A percentile compares a stretch with the other conserved stretches of the same genome.
phyloP scores from a whole-genome alignment of 30 jellyfish, hydroid and myxozoan species.

The Aurelia sp. region DNA sequence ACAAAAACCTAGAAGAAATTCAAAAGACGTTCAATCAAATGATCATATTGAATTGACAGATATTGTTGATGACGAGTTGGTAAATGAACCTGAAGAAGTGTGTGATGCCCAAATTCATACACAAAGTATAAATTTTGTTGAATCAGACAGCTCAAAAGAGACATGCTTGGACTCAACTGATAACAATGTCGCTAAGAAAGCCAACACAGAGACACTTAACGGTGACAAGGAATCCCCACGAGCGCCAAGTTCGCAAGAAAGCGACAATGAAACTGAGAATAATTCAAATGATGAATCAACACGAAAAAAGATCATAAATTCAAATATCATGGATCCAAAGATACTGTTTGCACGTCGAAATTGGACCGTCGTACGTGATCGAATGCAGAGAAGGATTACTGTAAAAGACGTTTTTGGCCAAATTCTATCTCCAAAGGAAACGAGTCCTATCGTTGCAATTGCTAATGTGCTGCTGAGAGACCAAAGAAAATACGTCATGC shows the following conservation, averaged over 20 bases:
- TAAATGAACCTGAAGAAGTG: not conserved
- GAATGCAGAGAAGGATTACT: conserved; percentile 47
- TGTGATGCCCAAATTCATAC: no score
- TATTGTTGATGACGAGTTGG: conserved; percentile 32
- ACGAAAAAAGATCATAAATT: no score
- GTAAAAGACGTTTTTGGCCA: conserved; percentile 73
- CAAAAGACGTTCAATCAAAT: not conserved
- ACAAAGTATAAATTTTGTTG: no score
- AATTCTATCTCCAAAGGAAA: conserved; percentile 71
- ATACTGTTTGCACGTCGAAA: conserved; percentile 65
- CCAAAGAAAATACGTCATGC: conserved; percentile 55
- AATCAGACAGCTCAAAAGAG: no score
- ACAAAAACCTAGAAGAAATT: no score
- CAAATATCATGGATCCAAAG: not conserved
- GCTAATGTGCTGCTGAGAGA: conserved; percentile 82
- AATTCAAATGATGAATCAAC: not conserved
- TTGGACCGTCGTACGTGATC: conserved; percentile 41
- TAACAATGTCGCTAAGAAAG: no score
- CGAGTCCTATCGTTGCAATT: conserved; percentile 74
- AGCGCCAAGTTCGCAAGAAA: not conserved
- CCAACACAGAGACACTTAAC: no score
- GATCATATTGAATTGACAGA: conserved; percentile 43
- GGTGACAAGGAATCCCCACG: not conserved
- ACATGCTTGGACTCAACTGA: no score
- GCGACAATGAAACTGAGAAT: not conserved